These are phyloP conservation scores for Beroe ovata DNA, from an alignment of 37 sponge, comb jelly and placozoan species.

Conservation along the genomic window DNA sequence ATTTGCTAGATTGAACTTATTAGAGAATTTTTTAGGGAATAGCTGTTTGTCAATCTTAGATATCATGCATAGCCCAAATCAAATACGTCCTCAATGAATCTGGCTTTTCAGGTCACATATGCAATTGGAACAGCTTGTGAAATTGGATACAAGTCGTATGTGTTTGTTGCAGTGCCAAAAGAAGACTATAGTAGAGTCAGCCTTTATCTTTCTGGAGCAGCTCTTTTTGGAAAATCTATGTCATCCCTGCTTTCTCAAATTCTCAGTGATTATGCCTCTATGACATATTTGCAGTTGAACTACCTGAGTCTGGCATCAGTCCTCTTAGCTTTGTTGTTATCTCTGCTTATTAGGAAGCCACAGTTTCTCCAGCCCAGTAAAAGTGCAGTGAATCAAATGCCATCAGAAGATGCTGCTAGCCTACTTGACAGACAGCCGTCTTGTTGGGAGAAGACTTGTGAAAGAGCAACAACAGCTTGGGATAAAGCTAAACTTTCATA, in stretches of 20 bases:
- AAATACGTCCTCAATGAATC: too few relatives aligned
- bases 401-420: not conserved
- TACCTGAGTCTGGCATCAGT: slow-evolving; percentile 22
- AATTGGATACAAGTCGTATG: slow-evolving; percentile 53
- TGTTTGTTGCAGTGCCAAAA: slow-evolving; percentile 56
- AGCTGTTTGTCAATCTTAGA: too few relatives aligned
- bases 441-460: not conserved
- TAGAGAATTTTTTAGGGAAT: too few relatives aligned
- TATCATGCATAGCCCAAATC: not conserved
- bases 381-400: not conserved
- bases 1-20: too few relatives aligned
- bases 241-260: slow-evolving; percentile 8
- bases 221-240: slow-evolving; percentile 37
- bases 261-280: not conserved
- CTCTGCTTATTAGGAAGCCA: not conserved
- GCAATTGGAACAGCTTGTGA: slow-evolving; percentile 66
- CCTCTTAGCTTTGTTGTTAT: not conserved
- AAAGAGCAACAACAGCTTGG: not conserved
- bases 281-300: slow-evolving; percentile 7
- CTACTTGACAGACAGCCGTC: not conserved
- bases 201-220: slow-evolving; percentile 21
- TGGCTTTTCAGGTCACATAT: slow-evolving; percentile 59
- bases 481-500: slow-evolving; percentile 10
- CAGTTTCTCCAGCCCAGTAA: not conserved
- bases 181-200: slow-evolving; percentile 27